phyloP scores from a whole-genome alignment of 2,113 vertebrate genomes.

The Passer montanus region DNA sequence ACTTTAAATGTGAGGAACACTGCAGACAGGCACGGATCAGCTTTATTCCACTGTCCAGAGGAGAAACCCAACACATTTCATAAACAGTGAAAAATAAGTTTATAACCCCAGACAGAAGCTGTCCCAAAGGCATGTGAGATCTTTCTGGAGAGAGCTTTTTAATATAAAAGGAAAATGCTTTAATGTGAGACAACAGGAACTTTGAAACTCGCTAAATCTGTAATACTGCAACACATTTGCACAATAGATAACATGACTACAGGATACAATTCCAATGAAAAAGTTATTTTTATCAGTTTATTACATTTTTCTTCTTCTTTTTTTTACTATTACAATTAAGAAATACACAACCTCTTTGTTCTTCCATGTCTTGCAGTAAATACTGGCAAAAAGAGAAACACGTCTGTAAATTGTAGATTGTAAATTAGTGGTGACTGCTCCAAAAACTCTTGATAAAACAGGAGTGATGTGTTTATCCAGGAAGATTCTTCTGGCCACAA shows the following conservation, averaged over 20 bases:
- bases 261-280: not conserved
- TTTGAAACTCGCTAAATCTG: not conserved
- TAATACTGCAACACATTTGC: not conserved
- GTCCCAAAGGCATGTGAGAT: not conserved
- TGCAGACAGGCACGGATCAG: not conserved
- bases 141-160: not conserved
- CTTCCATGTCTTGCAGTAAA: not conserved
- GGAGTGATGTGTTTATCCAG: not conserved
- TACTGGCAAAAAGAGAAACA: not conserved
- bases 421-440: not conserved
- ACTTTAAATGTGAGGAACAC: not conserved
- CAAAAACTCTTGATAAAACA: not conserved
- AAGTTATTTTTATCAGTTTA: not conserved
- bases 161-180: not conserved
- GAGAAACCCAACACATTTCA: not conserved
- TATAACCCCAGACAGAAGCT: not conserved
- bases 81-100: not conserved
- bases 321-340: not conserved
- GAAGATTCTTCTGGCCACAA: not conserved
- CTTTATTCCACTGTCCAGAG: not conserved
- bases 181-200: too few relatives aligned
- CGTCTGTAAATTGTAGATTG: accelerated
- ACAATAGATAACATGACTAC: not conserved
- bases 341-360: not conserved
- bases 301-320: not conserved